Evolutionary conservation across 2,797 vertebrate species (phyloP).

Genomic region (Danio albolineatus): DNA sequence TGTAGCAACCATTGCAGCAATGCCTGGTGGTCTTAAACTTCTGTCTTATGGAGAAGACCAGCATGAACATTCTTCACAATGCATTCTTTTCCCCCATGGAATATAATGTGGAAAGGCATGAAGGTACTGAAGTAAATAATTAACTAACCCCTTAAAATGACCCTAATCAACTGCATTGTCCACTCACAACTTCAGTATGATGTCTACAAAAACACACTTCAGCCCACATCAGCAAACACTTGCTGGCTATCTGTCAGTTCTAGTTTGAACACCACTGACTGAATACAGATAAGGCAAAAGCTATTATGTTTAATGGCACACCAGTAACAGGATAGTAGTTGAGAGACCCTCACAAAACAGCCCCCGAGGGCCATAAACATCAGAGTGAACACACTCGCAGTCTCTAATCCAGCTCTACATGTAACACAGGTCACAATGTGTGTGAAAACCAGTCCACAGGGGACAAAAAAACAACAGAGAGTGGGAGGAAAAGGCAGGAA

Average conservation of each 20-base stretch:
- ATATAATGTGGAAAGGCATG: not conserved
- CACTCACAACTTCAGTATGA: not conserved
- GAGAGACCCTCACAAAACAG: conserved; percentile 24
- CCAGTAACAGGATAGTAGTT: conserved; percentile 3
- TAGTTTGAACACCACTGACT: conserved; percentile 5
- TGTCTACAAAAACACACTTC: no score
- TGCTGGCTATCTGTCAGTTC: not conserved
- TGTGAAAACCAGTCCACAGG: conserved; percentile 66
- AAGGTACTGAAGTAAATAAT: not conserved
- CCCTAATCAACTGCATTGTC: not conserved
- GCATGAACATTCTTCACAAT: not conserved
- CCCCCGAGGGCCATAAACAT: conserved; percentile 28
- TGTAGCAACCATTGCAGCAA: not conserved
- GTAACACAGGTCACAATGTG: conserved; percentile 61
- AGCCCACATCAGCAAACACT: not conserved
- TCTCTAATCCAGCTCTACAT: conserved; percentile 59
- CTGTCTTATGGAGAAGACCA: not conserved
- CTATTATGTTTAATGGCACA: conserved; percentile 19
- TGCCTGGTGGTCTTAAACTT: not conserved
- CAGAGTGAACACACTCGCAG: conserved; percentile 30
- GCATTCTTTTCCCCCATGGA: not conserved
- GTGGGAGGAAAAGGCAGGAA: conserved; percentile 63
- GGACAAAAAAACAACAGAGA: conserved; percentile 49
- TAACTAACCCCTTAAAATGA: not conserved
- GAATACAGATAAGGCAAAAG: conserved; percentile 34